These are phyloP conservation scores for Delia radicum DNA, from an alignment of 1,140 invertebrate genomes.

Conservation along the genomic window DNA sequence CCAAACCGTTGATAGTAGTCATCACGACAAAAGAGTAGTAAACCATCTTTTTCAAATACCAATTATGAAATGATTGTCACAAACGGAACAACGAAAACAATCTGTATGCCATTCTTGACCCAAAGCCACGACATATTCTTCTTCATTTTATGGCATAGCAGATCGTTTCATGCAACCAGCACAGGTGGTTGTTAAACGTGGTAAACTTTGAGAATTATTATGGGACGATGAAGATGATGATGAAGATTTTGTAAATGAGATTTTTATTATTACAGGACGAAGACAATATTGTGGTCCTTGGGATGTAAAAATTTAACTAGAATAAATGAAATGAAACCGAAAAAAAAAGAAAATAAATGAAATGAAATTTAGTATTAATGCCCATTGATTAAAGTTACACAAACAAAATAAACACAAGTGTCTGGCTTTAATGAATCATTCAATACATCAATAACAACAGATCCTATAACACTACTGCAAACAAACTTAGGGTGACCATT, in stretches of 20 bases:
- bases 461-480: no score
- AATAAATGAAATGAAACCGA: no score
- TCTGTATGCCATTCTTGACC: conserved; percentile 85
- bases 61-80: conserved; percentile 77
- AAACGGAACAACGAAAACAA: conserved; percentile 86
- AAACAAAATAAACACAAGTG: no score
- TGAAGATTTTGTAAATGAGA: conserved; percentile 8
- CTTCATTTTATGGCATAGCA: conserved; percentile 31
- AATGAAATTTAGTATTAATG: no score
- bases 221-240: neutral
- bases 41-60: conserved; percentile 91
- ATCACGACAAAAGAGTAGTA: conserved; percentile 79
- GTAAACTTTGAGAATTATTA: conserved; percentile 7
- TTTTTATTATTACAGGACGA: neutral
- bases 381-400: no score
- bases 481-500: no score
- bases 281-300: neutral
- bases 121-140: conserved; percentile 61
- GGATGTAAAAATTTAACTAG: no score
- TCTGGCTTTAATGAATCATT: no score
- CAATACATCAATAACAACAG: no score
- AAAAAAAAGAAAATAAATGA: no score
- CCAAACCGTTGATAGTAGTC: conserved; percentile 89
- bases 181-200: conserved; percentile 25
- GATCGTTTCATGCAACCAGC: conserved; percentile 28